Base-by-base conservation (phyloP, 2,797 vertebrate genomes). In the Anas georgica region DNA sequence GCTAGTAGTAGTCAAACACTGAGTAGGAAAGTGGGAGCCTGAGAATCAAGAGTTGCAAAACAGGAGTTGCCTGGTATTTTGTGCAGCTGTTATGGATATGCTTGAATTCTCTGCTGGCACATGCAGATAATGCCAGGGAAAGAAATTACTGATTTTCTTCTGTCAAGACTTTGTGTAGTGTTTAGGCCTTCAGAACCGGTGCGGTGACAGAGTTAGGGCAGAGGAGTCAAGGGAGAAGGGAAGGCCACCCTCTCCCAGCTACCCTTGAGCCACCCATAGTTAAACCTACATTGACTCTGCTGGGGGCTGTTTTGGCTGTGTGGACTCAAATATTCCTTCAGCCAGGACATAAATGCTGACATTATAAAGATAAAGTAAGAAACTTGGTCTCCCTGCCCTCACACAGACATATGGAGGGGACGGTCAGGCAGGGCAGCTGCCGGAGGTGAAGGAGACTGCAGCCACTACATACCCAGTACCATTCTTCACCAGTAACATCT, bases 1-100 rank as follows among this genome's bases (percentile, higher is more conserved):
- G 4, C 4, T 79, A 25, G 7, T 52, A 35, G 4, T 35, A 29
- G 33, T n/a, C 33, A 35, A 3, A 35, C 43, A 33, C 5, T 29
- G 69, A 69, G 16, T 41, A 31, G 43, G 25, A 63, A 77, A 70
- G 31, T 2, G 29, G 28, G 12, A 75, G 17, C 39, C 55, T 88
- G 50, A 72, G 37, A 62, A 87, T 45, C 0, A 4, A 64, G 26
- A 43, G 9, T 13, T 41, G 28, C 18, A 20, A 64, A 64, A 64
- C 39, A 63, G 29, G 25, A 54, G 26, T 16, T 77, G 23, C 33
- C 29, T 72, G 79, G 33, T 7, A 9, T 1, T 4, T 31, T 74
- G 80, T 2, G 1, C 3, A 8, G 22, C 33, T 50, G 21, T 21
- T 54, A 6, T 1, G 8, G 25, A 6, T 1, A 0, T 17, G 13